phyloP scores from a whole-genome alignment of 2,888 invertebrate species.

The Drosophila conformis region DNA sequence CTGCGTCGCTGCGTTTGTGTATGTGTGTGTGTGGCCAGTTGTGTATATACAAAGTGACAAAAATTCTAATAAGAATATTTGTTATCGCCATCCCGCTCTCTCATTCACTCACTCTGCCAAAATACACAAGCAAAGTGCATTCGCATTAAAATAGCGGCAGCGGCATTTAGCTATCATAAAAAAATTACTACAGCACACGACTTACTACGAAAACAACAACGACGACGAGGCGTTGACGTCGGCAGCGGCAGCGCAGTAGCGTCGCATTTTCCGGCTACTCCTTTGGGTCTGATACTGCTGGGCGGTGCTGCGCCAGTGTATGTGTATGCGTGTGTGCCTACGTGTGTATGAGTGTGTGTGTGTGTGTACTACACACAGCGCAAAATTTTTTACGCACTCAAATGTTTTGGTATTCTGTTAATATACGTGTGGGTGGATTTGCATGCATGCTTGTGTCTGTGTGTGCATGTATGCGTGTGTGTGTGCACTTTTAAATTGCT shows the following conservation, averaged over 20 bases:
- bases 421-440: slow-evolving; percentile 13
- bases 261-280: slow-evolving; percentile 69
- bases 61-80: slow-evolving; percentile 74
- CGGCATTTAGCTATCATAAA: slow-evolving; percentile 50
- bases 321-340: slow-evolving; percentile 15
- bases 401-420: slow-evolving; percentile 42
- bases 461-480: slow-evolving; percentile 2
- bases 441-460: neutral
- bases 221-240: slow-evolving; percentile 41
- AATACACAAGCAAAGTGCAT: slow-evolving; percentile 25
- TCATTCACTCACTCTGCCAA: neutral
- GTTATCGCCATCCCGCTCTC: slow-evolving; percentile 51
- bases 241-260: slow-evolving; percentile 51
- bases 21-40: slow-evolving; percentile 44
- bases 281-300: slow-evolving; percentile 47
- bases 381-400: slow-evolving; percentile 72
- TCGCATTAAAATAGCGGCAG: slow-evolving; percentile 52
- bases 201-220: slow-evolving; percentile 74
- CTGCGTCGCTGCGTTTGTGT: slow-evolving; percentile 33
- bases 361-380: slow-evolving; percentile 57
- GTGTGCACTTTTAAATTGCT: slow-evolving; percentile 29
- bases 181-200: slow-evolving; percentile 72
- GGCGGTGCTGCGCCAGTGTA: slow-evolving; percentile 48
- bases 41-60: slow-evolving; percentile 72
- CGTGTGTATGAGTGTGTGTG: neutral